These are phyloP conservation scores for Pomatostomus ruficeps DNA, from an alignment of 2,113 vertebrate species.

Conservation along the genomic window DNA sequence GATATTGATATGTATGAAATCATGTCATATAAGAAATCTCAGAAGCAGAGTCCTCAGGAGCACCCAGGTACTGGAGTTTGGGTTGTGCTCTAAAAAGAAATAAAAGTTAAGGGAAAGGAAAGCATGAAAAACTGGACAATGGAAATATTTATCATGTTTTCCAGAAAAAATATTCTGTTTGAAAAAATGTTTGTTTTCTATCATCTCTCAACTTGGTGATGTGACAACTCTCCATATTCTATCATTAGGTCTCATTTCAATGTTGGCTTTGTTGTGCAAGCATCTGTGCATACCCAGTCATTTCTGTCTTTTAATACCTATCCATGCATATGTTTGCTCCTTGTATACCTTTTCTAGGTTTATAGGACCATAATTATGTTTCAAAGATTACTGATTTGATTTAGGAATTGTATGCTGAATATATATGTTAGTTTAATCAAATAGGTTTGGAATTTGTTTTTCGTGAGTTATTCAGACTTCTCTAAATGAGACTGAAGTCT, in stretches of 20 bases:
- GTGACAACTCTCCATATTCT: background rate
- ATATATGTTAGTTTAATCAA: background rate
- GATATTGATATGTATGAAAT: background rate
- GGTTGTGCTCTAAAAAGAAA: background rate
- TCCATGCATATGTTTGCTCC: background rate
- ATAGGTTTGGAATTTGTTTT: background rate
- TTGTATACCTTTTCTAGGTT: background rate
- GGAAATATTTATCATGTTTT: background rate
- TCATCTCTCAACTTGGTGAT: background rate
- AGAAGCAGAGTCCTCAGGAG: background rate
- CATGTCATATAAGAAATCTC: background rate
- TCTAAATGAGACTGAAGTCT: background rate
- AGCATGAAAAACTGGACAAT: background rate
- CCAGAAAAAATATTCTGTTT: background rate
- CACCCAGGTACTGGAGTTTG: background rate
- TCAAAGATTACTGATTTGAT: background rate
- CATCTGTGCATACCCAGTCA: background rate
- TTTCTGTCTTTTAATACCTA: background rate
- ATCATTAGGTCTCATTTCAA: background rate
- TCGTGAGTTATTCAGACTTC: background rate
- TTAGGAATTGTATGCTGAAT: background rate
- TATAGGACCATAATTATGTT: background rate
- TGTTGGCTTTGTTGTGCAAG: background rate
- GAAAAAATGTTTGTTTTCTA: background rate
- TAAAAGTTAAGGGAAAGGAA: background rate